phyloP scores from a whole-genome alignment of 1,140 invertebrate species.

The Chironomus tepperi region DNA sequence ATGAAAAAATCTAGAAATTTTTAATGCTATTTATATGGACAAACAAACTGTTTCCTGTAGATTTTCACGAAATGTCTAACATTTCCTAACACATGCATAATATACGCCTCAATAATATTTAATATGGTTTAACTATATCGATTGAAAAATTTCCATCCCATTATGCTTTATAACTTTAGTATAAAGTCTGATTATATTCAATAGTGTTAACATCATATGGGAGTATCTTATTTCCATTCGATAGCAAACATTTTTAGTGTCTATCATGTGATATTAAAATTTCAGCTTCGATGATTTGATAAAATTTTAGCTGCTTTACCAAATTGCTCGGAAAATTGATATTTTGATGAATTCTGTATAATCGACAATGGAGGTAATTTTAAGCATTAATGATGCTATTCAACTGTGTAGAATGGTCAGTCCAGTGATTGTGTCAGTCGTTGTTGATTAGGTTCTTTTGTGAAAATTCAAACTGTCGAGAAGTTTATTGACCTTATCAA shows the following conservation, averaged over 20 bases:
- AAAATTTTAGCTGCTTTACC: background rate
- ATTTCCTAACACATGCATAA: background rate
- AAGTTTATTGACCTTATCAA: no score
- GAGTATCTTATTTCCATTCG: no score
- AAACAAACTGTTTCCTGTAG: slow-evolving; percentile 19
- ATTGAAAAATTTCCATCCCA: background rate
- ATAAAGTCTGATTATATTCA: background rate
- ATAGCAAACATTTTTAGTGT: background rate
- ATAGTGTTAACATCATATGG: background rate
- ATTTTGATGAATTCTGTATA: background rate
- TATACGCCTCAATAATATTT: background rate
- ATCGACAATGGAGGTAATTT: background rate
- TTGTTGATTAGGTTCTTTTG: background rate
- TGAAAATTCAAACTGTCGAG: no score
- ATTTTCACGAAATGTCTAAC: background rate
- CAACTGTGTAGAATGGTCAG: background rate
- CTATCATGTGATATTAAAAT: slow-evolving; percentile 7
- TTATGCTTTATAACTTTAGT: background rate
- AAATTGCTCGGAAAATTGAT: slow-evolving; percentile 15
- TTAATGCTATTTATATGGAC: background rate
- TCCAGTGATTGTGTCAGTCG: no score
- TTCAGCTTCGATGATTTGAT: background rate
- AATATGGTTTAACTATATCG: background rate
- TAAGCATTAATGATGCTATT: background rate
- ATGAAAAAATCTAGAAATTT: background rate